Conservation (phyloP, 2,888 invertebrate species). For the Thecocarcelia acutangulata region DNA sequence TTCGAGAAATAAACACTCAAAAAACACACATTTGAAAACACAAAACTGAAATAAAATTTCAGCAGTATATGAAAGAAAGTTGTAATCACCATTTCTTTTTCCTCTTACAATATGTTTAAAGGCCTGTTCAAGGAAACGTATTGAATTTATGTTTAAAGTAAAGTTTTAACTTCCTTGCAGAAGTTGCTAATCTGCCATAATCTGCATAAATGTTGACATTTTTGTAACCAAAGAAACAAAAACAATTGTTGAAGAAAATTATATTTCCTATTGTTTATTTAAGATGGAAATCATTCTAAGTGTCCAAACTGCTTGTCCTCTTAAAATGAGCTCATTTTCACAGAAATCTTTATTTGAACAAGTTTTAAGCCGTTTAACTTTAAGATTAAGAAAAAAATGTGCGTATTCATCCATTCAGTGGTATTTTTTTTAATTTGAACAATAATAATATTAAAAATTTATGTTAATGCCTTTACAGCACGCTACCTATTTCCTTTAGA, state of each 20-base stretch:
- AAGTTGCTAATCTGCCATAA: slow-evolving; percentile 7
- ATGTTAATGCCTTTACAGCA: no score
- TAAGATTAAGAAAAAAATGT: not conserved
- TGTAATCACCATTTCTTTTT: no score
- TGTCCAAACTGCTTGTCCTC: not conserved
- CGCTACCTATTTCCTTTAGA: no score
- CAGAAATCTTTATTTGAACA: not conserved
- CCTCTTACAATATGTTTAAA: no score
- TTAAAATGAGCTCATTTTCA: not conserved
- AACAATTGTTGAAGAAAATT: not conserved
- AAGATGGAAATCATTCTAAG: not conserved
- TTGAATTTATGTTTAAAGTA: no score
- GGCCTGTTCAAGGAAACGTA: no score
- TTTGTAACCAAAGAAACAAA: not conserved
- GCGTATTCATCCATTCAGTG: not conserved
- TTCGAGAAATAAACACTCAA: no score
- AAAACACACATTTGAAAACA: no score
- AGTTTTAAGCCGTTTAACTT: slow-evolving; percentile 33
- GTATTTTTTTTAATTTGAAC: not conserved
- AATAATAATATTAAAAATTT: no score
- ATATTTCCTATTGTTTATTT: not conserved
- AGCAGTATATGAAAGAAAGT: no score
- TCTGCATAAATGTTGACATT: slow-evolving; percentile 17
- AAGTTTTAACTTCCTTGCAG: not conserved
- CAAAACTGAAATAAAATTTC: no score